Base-by-base conservation (phyloP, 2,113 vertebrate species). In the Acrocephalus kingi region DNA sequence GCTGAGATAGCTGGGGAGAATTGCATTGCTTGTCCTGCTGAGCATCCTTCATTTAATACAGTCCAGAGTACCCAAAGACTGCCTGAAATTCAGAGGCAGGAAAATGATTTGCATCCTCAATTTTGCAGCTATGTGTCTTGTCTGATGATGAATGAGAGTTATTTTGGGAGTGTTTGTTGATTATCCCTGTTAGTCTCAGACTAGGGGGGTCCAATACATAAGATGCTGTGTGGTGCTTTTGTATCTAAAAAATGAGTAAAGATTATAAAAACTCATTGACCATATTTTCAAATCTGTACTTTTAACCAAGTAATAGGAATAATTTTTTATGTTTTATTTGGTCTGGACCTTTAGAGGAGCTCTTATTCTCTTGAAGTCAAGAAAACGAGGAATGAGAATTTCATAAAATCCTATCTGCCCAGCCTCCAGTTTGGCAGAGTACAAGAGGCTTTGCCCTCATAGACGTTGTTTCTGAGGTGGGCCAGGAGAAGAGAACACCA, bases 381-480 rank as follows among this genome's bases (percentile, higher is more conserved):
- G 41, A 63, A 88, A 35, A 6, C 49, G 58, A 25, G 25, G 49
- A 55, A 63, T 72, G 30, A 63, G 19, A 48, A 39, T 10, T 62
- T 48, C 8, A n/a, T 14, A 48, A n/a, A 72, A 56, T 79, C 49
- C 28, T 54, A 10, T 35, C n/a, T 41, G 10, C 62, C 20, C 41
- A 39, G 37, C 37, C 37, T 39, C 37, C 37, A 39, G 16, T 20
- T 63, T 30, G 61, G 49, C 2, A 3, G 43, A 72, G 30, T 25
- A 51, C 52, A 67, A 30, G 43, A 31, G 30, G 35, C 52, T 35
- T 75, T 51, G 11, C 31, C 13, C 16, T 49, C 35, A 41, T 20
- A 75, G 11, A 17, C 3, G 7, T n/a, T 0, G 1, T 41, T 51
- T 51, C 25, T 58, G 35, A 67, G 21, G 16, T 59, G 9, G 13